A percentile compares a stretch with the other conserved stretches of the same genome.
Conservation (phyloP, 2,113 vertebrate genomes). For the Lepus timidus region DNA sequence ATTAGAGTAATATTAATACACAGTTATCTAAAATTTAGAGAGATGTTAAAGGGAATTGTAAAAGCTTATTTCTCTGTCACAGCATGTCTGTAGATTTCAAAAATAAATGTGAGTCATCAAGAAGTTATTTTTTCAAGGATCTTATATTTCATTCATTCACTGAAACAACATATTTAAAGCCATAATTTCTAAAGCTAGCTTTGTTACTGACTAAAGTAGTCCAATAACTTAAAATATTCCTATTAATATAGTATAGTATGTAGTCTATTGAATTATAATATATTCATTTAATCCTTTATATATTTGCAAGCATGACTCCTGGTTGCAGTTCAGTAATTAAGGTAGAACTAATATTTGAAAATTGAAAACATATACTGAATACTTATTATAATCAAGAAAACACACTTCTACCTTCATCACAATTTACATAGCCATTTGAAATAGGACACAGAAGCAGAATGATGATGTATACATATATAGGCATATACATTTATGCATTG, state of each 20-base stretch:
- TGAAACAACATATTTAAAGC: slow-evolving; percentile 38
- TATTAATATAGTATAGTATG: background rate
- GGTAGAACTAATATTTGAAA: background rate
- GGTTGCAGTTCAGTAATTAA: background rate
- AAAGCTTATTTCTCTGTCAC: slow-evolving; percentile 59
- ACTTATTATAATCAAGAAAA: slow-evolving; percentile 32
- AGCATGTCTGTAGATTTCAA: slow-evolving; percentile 48
- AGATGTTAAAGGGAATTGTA: slow-evolving; percentile 36
- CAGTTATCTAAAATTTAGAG: slow-evolving; percentile 3
- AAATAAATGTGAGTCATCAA: slow-evolving; percentile 63
- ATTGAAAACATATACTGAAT: background rate
- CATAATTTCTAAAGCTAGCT: slow-evolving; percentile 10
- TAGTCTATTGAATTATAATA: background rate
- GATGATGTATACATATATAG: background rate
- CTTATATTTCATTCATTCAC: slow-evolving; percentile 57
- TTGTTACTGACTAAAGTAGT: slow-evolving; percentile 46
- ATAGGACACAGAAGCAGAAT: slow-evolving; percentile 5
- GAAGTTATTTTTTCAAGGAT: slow-evolving; percentile 57
- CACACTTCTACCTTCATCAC: background rate
- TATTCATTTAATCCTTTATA: background rate
- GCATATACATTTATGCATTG: background rate
- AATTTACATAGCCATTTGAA: background rate
- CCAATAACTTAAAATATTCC: background rate
- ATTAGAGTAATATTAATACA: slow-evolving; percentile 35
- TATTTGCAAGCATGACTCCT: background rate